These are phyloP conservation scores for Hippopotamyrus pictus DNA, from an alignment of 2,797 vertebrate genomes.

Conservation along the genomic window DNA sequence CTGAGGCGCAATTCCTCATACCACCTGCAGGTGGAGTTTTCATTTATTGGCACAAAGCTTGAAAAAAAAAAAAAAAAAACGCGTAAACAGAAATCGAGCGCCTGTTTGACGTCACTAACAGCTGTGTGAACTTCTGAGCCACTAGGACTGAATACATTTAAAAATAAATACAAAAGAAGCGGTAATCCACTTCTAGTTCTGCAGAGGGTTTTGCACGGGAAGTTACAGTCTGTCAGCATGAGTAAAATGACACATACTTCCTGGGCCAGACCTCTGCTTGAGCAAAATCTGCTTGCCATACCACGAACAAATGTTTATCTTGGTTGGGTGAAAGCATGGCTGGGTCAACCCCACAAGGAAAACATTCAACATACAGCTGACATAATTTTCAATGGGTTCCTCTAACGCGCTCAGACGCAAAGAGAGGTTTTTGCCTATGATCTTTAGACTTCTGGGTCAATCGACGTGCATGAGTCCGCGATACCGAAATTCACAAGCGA, in stretches of 20 bases:
- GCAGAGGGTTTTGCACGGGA: background rate
- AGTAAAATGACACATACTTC: background rate
- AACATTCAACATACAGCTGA: background rate
- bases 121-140: background rate
- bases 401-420: background rate
- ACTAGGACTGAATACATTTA: background rate
- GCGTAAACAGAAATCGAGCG: background rate
- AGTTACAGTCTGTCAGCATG: background rate
- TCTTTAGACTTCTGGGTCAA: background rate
- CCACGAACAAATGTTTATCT: background rate
- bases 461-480: background rate
- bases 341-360: background rate
- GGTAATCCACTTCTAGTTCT: background rate
- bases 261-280: background rate
- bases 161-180: background rate
- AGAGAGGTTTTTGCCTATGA: background rate
- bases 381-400: background rate
- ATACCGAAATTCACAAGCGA: background rate
- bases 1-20: background rate
- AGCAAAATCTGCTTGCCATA: background rate
- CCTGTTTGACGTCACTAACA: background rate
- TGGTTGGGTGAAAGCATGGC: background rate
- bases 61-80: background rate
- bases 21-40: slow-evolving; percentile 32
- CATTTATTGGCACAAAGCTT: slow-evolving; percentile 4